These are phyloP conservation scores for Apodemia mormo DNA, from an alignment of 2,888 invertebrate species.

Conservation along the genomic window DNA sequence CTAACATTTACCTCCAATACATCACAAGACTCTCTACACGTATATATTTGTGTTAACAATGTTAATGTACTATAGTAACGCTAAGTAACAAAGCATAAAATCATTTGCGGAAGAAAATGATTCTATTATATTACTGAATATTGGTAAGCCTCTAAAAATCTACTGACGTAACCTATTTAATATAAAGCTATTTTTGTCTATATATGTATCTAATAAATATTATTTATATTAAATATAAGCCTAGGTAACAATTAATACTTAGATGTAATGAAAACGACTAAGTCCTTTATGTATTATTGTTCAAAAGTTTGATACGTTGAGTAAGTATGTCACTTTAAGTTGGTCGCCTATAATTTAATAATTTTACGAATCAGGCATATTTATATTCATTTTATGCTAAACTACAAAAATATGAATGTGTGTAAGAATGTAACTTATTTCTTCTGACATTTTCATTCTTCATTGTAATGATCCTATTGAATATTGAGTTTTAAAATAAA, in stretches of 20 bases:
- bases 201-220: neutral
- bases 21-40: neutral
- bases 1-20: conserved; percentile 28
- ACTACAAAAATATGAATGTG: no score
- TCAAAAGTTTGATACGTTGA: no score
- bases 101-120: neutral
- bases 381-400: no score
- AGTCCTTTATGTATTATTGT: neutral
- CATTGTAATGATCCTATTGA: no score
- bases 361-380: no score
- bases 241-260: no score
- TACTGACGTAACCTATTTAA: neutral
- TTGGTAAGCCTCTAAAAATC: neutral
- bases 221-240: neutral
- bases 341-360: no score
- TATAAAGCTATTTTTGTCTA: neutral
- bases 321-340: no score
- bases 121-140: neutral
- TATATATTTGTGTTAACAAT: neutral
- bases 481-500: no score
- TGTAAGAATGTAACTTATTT: no score
- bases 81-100: neutral
- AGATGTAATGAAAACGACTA: no score
- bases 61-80: neutral
- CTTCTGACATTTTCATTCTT: no score